These are phyloP conservation scores for Bombus ignitus DNA, from an alignment of 1,140 invertebrate species.

Conservation along the genomic window DNA sequence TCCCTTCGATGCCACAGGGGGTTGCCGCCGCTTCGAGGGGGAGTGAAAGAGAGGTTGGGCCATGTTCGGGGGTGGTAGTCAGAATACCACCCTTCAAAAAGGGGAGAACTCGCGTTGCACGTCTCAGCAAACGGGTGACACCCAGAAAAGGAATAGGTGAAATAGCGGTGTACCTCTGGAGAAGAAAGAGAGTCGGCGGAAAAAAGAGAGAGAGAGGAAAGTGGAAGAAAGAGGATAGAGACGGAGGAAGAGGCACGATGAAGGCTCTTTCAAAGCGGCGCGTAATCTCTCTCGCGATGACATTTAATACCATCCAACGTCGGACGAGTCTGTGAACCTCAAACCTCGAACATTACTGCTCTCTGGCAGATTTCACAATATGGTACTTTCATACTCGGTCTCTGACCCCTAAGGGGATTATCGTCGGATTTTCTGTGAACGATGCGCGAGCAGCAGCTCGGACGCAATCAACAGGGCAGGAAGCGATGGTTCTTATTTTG, in stretches of 20 bases:
- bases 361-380: slow-evolving; percentile 67
- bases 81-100: background rate
- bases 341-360: slow-evolving; percentile 60
- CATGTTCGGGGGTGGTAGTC: background rate
- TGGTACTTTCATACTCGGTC: slow-evolving; percentile 59
- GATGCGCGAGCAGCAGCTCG: slow-evolving; percentile 43
- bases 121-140: slow-evolving; percentile 40
- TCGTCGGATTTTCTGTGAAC: slow-evolving; percentile 54
- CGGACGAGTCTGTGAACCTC: slow-evolving; percentile 64
- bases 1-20: slow-evolving; percentile 55
- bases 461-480: slow-evolving; percentile 42
- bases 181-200: background rate
- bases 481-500: slow-evolving; percentile 32
- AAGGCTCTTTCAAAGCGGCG: slow-evolving; percentile 68
- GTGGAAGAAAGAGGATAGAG: slow-evolving; percentile 28
- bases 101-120: slow-evolving; percentile 20
- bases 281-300: slow-evolving; percentile 75
- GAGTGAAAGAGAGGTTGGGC: background rate
- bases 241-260: background rate
- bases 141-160: slow-evolving; percentile 47
- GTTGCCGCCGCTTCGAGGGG: slow-evolving; percentile 35
- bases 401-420: slow-evolving; percentile 63
- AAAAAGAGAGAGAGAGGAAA: background rate
- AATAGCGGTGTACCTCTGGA: slow-evolving; percentile 53
- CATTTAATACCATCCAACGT: slow-evolving; percentile 69